Conservation (phyloP, 2,888 invertebrate genomes). For the Sinodicranocentrus sp. region DNA sequence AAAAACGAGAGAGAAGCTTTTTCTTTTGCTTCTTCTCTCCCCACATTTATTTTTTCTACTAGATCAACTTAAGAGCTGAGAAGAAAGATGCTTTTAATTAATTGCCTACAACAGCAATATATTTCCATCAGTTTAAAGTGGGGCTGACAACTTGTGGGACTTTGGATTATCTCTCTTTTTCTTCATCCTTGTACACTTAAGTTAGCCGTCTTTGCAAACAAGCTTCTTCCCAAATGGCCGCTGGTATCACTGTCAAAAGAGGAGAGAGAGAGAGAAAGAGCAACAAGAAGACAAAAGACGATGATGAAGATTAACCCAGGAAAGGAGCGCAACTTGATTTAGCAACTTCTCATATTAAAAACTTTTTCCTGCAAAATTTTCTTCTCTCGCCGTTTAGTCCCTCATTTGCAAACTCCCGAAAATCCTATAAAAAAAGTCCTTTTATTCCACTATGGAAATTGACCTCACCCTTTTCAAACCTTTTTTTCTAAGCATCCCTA, state of each 20-base stretch:
- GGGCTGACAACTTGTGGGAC: constrained; percentile 66
- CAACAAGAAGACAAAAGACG: too few species aligned
- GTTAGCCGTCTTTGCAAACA: constrained; percentile 61
- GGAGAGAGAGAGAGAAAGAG: constrained; percentile 17
- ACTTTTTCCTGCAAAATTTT: too few species aligned
- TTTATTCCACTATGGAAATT: too few species aligned
- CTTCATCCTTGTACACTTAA: constrained; percentile 39
- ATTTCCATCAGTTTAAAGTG: constrained; percentile 68
- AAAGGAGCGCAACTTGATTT: too few species aligned
- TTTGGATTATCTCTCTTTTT: constrained; percentile 43
- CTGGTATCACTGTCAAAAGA: constrained; percentile 57
- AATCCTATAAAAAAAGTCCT: too few species aligned
- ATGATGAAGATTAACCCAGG: too few species aligned
- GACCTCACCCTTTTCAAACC: too few species aligned
- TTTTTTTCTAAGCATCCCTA: too few species aligned
- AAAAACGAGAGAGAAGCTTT: neutral
- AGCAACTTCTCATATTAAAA: too few species aligned
- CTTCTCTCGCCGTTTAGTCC: too few species aligned
- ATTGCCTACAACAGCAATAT: constrained; percentile 64
- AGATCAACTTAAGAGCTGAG: too few species aligned
- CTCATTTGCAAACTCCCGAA: too few species aligned
- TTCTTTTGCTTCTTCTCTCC: neutral
- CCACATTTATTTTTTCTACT: neutral
- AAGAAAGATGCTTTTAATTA: constrained; percentile 61
- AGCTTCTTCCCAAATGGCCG: constrained; percentile 37